Evolutionary conservation across 92 coral and sea anemone species (phyloP), one percentile per base, ranked within the genome.

Genomic region (Metridium senile): DNA sequence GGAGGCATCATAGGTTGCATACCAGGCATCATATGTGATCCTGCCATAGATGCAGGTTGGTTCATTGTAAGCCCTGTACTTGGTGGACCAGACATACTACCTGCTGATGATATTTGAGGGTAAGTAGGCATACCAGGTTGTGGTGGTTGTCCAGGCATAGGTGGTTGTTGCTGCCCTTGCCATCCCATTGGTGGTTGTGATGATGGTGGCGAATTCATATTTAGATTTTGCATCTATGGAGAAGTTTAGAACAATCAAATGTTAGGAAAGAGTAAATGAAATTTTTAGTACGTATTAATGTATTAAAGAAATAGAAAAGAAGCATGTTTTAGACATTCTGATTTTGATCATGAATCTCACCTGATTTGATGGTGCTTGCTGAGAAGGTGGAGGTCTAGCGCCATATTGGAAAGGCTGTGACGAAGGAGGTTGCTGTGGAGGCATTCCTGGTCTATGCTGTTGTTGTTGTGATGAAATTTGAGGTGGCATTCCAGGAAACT

Each of bases 221-320:
- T 79, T 34, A 93, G 80, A 66, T 89, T 83, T 30, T 87, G 78
- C 97, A 93, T 91, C 80, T 92, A 93, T 75, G 83, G 93, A 33
- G 62, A 78, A 79, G 91, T 83, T 86, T n/a, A n/a, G n/a, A n/a
- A n/a, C n/a, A n/a, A n/a, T n/a, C n/a, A n/a, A n/a, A n/a, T n/a
- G n/a, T n/a, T n/a, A n/a, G n/a, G n/a, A n/a, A n/a, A n/a, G n/a
- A n/a, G n/a, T n/a, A n/a, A n/a, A n/a, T n/a, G n/a, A n/a, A n/a
- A n/a, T n/a, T n/a, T n/a, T n/a, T n/a, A n/a, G n/a, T n/a, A n/a
- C n/a, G n/a, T n/a, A n/a, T n/a, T n/a, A n/a, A n/a, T n/a, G n/a
- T n/a, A n/a, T n/a, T n/a, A n/a, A n/a, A n/a, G n/a, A n/a, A n/a
- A n/a, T n/a, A n/a, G n/a, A n/a, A n/a, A n/a, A n/a, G n/a, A n/a